Percentiles rank a stretch among this genome's conserved stretches.
These are phyloP conservation scores for Callimorpha dominula DNA, from an alignment of 2,888 invertebrate genomes.

Conservation along the genomic window DNA sequence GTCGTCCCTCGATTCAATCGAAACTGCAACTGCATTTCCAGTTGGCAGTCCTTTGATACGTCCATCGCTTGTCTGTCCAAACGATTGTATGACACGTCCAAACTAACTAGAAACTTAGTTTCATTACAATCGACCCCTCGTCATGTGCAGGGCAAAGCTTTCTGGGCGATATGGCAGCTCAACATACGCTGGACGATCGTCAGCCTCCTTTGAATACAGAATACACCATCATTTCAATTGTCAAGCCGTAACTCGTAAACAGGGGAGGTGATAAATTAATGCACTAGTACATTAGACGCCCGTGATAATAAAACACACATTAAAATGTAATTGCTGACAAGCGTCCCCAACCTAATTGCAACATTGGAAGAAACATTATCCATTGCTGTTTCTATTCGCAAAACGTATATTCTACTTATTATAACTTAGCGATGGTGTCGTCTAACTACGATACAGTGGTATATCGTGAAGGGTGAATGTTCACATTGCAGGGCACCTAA, in stretches of 20 bases:
- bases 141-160: slow-evolving; percentile 46
- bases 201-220: slow-evolving; percentile 74
- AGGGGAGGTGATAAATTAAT: slow-evolving; percentile 85
- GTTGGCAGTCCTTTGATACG: slow-evolving; percentile 84
- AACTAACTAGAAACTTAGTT: slow-evolving; percentile 59
- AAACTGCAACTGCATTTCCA: slow-evolving; percentile 84
- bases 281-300: slow-evolving; percentile 83
- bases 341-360: slow-evolving; percentile 49
- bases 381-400: slow-evolving; percentile 53
- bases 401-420: neutral
- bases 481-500: slow-evolving; percentile 75
- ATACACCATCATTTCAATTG: slow-evolving; percentile 83
- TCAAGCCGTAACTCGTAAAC: slow-evolving; percentile 82
- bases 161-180: slow-evolving; percentile 59
- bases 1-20: slow-evolving; percentile 84
- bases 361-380: slow-evolving; percentile 26
- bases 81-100: slow-evolving; percentile 78
- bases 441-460: slow-evolving; percentile 51
- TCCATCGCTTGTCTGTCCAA: slow-evolving; percentile 85
- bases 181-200: slow-evolving; percentile 55
- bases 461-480: slow-evolving; percentile 60
- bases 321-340: slow-evolving; percentile 84
- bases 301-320: slow-evolving; percentile 85
- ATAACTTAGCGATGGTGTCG: slow-evolving; percentile 62
- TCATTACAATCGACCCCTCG: slow-evolving; percentile 48